Conservation (phyloP, 2,888 invertebrate species). For the Cynaeus angustus region DNA sequence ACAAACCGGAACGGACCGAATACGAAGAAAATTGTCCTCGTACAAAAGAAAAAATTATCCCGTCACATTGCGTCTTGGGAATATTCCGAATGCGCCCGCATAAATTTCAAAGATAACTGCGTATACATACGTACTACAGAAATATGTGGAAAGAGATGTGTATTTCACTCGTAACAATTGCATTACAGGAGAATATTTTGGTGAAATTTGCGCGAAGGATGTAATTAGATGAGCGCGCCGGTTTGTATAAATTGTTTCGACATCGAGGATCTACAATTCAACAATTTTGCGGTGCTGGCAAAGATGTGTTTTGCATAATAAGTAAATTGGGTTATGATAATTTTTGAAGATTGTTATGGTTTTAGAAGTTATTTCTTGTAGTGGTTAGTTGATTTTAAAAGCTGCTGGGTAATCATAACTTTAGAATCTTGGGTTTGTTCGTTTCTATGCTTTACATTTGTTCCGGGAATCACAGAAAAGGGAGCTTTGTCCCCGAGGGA, state of each 20-base stretch:
- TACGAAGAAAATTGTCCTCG: constrained; percentile 18
- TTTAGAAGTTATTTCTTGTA: background rate
- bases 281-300: too few species aligned
- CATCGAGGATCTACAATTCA: background rate
- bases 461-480: constrained; percentile 14
- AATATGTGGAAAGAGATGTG: constrained; percentile 21
- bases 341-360: background rate
- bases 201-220: constrained; percentile 17
- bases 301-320: too few species aligned
- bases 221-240: constrained; percentile 29
- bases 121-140: constrained; percentile 24
- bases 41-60: constrained; percentile 26
- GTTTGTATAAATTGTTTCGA: constrained; percentile 2
- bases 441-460: background rate
- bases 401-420: background rate
- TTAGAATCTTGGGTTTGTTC: background rate
- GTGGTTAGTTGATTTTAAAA: background rate
- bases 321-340: too few species aligned
- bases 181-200: constrained; percentile 15
- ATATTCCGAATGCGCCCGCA: constrained; percentile 28
- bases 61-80: constrained; percentile 32
- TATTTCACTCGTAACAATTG: constrained; percentile 21
- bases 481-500: background rate
- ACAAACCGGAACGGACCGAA: constrained; percentile 16
- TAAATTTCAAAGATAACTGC: constrained; percentile 37